Conservation (phyloP, 2,888 invertebrate species). For the Acrocyrtus sp. region DNA sequence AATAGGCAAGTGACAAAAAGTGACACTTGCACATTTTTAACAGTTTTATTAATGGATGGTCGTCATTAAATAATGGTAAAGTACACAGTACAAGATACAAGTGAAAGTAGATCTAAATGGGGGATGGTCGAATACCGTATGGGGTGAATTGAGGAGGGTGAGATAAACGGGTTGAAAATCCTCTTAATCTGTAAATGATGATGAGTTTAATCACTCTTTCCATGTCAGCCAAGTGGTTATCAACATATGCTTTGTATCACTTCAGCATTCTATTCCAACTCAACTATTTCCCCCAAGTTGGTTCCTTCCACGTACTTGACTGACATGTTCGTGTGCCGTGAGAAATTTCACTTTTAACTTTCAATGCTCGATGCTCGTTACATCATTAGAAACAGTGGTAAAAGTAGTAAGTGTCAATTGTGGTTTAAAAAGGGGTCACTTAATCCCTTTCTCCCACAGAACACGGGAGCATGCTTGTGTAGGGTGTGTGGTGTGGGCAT, state of each 20-base stretch:
- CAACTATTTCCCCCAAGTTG: too few species aligned
- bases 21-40: conserved; percentile 38
- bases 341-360: too few species aligned
- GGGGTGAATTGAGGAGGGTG: neutral
- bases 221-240: conserved; percentile 52
- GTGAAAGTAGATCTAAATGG: too few species aligned
- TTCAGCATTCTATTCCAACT: too few species aligned
- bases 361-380: neutral
- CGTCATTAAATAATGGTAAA: conserved; percentile 14
- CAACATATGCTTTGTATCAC: conserved; percentile 40
- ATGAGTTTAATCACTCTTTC: conserved; percentile 61
- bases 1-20: conserved; percentile 28
- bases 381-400: conserved; percentile 10
- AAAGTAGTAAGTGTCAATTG: conserved; percentile 35
- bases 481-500: too few species aligned
- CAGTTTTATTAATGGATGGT: conserved; percentile 39
- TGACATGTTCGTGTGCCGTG: too few species aligned
- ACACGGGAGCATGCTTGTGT: too few species aligned
- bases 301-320: neutral
- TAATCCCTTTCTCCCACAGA: neutral
- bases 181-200: conserved; percentile 34
- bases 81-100: too few species aligned
- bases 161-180: conserved; percentile 30
- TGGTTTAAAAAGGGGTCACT: conserved; percentile 34
- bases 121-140: too few species aligned